Percentiles rank a stretch among this genome's conserved stretches.
phyloP scores from a whole-genome alignment of 1,140 invertebrate genomes.

The Drepana arcuata region DNA sequence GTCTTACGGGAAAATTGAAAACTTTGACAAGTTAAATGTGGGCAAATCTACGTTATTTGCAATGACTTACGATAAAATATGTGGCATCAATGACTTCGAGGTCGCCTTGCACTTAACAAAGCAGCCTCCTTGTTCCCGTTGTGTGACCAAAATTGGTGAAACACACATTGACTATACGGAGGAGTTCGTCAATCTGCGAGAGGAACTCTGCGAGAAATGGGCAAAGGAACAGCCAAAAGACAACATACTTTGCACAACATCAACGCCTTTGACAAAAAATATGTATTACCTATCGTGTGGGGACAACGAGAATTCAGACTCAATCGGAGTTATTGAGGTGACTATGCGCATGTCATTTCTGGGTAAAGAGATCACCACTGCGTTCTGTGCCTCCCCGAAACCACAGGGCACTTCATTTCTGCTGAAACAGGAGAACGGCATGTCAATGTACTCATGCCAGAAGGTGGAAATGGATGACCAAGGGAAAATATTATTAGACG shows the following conservation, averaged over 20 bases:
- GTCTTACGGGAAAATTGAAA: constrained; percentile 43
- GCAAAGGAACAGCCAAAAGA: constrained; percentile 43
- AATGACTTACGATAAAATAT: constrained; percentile 65
- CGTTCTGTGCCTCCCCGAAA: constrained; percentile 40
- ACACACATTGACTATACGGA: constrained; percentile 46
- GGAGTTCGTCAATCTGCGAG: constrained; percentile 37
- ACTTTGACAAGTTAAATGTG: constrained; percentile 46
- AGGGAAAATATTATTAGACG: constrained; percentile 56
- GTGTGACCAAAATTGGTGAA: constrained; percentile 50
- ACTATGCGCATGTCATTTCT: constrained; percentile 54
- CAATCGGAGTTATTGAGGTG: constrained; percentile 55
- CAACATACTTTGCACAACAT: constrained; percentile 55
- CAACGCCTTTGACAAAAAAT: constrained; percentile 47
- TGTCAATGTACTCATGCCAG: constrained; percentile 55
- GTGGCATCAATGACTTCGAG: constrained; percentile 45
- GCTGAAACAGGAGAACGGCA: constrained; percentile 47
- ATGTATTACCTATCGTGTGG: constrained; percentile 50
- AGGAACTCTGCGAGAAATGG: constrained; percentile 57
- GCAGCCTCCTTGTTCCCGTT: constrained; percentile 49
- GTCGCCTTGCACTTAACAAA: constrained; percentile 42
- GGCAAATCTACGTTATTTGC: constrained; percentile 58
- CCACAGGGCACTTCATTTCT: constrained; percentile 35
- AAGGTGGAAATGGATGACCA: constrained; percentile 59
- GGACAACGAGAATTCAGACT: constrained; percentile 32
- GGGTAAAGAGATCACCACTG: constrained; percentile 58